Percentiles rank a stretch among this genome's conserved stretches.
Evolutionary conservation across 2,888 invertebrate genomes (phyloP).

Genomic region (Pollenia griseotomentosa): DNA sequence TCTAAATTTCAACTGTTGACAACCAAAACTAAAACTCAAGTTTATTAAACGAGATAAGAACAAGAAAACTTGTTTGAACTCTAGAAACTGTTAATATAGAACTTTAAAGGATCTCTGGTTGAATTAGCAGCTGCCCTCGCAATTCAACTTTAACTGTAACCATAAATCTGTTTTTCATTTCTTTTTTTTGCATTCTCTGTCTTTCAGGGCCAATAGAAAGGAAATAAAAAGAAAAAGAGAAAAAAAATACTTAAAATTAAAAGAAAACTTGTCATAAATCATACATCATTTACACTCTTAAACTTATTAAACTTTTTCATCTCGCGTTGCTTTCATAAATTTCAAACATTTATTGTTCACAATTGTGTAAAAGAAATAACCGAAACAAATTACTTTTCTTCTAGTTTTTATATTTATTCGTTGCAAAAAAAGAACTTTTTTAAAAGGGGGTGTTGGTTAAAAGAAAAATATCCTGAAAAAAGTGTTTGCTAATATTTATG

Average conservation of each 20-base stretch:
- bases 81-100: too few relatives aligned
- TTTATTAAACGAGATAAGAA: background rate
- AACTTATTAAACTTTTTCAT: constrained; percentile 56
- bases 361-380: constrained; percentile 44
- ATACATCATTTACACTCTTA: constrained; percentile 54
- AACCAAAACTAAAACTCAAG: background rate
- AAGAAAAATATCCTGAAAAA: too few relatives aligned
- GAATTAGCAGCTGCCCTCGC: too few relatives aligned
- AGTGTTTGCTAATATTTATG: too few relatives aligned
- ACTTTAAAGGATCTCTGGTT: too few relatives aligned
- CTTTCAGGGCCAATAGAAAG: background rate
- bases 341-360: constrained; percentile 57
- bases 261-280: constrained; percentile 50
- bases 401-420: background rate
- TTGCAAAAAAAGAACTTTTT: background rate
- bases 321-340: constrained; percentile 39
- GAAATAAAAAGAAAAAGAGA: background rate
- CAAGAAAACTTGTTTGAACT: background rate
- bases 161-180: too few relatives aligned
- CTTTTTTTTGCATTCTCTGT: background rate
- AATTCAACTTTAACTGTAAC: too few relatives aligned
- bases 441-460: too few relatives aligned
- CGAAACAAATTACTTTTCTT: constrained; percentile 50
- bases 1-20: background rate
- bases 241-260: constrained; percentile 5